Evolutionary conservation across 1,140 invertebrate genomes (phyloP).

Genomic region (Lamellibrachia luymesi): DNA sequence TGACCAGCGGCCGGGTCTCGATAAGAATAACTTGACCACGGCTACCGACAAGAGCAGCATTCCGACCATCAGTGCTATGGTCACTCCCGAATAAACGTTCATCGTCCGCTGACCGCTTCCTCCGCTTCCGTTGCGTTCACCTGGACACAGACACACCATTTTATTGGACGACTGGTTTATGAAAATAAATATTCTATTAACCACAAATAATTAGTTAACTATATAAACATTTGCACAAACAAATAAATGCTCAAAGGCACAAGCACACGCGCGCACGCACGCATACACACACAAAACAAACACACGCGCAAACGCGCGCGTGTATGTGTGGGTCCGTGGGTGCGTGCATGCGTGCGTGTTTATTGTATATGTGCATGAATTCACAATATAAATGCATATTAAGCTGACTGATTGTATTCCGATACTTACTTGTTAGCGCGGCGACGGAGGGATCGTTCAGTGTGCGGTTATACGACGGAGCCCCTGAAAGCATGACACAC

Average conservation of each 20-base stretch:
- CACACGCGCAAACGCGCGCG: too few species aligned
- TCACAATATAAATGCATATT: not conserved
- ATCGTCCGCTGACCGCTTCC: not conserved
- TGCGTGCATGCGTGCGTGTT: too few species aligned
- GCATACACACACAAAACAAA: not conserved
- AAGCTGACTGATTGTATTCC: not conserved
- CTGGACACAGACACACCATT: not conserved
- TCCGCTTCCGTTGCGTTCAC: not conserved
- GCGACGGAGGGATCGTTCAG: not conserved
- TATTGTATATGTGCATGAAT: not conserved
- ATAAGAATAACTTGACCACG: not conserved
- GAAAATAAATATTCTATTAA: not conserved
- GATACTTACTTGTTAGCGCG: not conserved
- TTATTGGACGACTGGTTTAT: not conserved
- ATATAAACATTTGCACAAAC: not conserved
- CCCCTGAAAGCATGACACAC: not conserved
- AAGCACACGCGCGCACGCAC: not conserved
- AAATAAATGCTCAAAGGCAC: not conserved
- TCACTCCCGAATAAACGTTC: not conserved
- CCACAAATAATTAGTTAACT: not conserved
- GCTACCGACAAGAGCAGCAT: not conserved
- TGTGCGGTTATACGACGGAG: not conserved
- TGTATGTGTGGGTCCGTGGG: too few species aligned
- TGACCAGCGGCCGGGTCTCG: not conserved
- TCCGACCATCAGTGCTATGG: not conserved